Conservation (phyloP, 2,113 vertebrate species). For the Oxygymnocypris stewartii region DNA sequence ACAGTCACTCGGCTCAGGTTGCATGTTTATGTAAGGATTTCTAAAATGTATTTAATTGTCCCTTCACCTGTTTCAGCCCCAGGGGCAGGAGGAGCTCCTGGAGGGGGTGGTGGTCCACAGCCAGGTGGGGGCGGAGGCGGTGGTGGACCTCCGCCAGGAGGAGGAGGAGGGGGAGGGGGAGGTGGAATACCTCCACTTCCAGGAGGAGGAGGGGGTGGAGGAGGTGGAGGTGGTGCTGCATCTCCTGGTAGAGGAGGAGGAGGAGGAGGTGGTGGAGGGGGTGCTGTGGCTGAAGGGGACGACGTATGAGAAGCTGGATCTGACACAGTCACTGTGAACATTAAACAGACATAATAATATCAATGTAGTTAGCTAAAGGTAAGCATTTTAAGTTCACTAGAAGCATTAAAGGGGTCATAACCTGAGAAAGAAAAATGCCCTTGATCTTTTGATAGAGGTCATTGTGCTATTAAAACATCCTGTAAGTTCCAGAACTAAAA, state of each 20-base stretch:
- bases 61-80: constrained; percentile 63
- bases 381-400: neutral
- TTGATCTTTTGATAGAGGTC: too few relatives aligned
- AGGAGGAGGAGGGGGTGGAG: constrained; percentile 51
- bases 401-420: neutral
- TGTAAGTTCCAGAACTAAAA: too few relatives aligned
- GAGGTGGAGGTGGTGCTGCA: constrained; percentile 30
- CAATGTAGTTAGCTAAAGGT: neutral
- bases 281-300: neutral
- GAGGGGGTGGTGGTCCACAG: constrained; percentile 58
- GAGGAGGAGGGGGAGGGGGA: constrained; percentile 59
- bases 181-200: constrained; percentile 46
- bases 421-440: too few relatives aligned
- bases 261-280: constrained; percentile 56
- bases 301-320: constrained; percentile 21
- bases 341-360: constrained; percentile 7
- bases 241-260: constrained; percentile 43
- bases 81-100: constrained; percentile 57
- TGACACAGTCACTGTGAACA: constrained; percentile 6
- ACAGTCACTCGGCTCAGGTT: neutral
- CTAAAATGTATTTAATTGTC: neutral
- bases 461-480: too few relatives aligned
- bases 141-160: constrained; percentile 53
- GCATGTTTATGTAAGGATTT: neutral
- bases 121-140: constrained; percentile 60